Percentiles rank a stretch among this genome's conserved stretches.
Conservation (phyloP, 2,797 vertebrate genomes). For the Paramormyrops hopkinsi region DNA sequence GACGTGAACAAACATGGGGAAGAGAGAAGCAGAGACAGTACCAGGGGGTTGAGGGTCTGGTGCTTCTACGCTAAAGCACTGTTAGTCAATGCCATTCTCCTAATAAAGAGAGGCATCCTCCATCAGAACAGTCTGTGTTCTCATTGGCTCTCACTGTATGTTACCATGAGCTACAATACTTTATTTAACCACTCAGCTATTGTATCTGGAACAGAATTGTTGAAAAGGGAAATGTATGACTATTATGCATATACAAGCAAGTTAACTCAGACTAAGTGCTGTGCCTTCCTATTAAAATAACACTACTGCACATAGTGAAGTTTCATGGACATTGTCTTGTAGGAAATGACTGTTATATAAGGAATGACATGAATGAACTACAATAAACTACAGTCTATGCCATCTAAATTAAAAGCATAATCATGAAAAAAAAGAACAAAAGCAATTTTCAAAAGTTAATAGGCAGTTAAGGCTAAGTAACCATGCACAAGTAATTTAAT, state of each 20-base stretch:
- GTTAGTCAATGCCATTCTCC: conserved; percentile 8
- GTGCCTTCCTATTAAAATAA: not conserved
- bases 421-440: conserved; percentile 51
- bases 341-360: conserved; percentile 55
- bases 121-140: not conserved
- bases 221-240: not conserved
- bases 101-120: not conserved
- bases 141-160: not conserved
- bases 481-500: conserved; percentile 56
- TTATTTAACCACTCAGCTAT: not conserved
- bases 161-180: not conserved
- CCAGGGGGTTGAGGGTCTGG: not conserved
- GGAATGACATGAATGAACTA: conserved; percentile 57
- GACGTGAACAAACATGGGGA: not conserved
- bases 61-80: not conserved
- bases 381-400: conserved; percentile 55
- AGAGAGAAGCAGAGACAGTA: not conserved
- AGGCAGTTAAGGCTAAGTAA: conserved; percentile 52
- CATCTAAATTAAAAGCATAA: conserved; percentile 59
- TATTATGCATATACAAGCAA: not conserved
- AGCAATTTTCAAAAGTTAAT: conserved; percentile 61
- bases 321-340: conserved; percentile 60
- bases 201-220: not conserved
- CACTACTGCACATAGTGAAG: conserved; percentile 52
- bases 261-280: not conserved